phyloP scores from a whole-genome alignment of 2,888 invertebrate species.

The Lepidochitona cinerea region DNA sequence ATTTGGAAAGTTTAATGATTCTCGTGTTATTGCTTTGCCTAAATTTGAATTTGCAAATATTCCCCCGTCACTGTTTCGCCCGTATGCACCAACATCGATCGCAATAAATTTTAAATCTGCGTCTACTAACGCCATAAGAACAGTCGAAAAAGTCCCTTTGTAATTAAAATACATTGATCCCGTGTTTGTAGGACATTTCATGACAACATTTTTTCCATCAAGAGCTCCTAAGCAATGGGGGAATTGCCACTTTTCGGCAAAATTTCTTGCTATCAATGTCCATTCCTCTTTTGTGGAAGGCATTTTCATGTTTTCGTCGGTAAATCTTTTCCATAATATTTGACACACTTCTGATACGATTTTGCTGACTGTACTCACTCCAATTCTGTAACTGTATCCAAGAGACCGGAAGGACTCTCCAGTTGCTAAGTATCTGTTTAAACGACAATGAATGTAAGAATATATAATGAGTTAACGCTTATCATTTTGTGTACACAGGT shows the following conservation, averaged over 20 bases:
- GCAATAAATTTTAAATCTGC: constrained; percentile 66
- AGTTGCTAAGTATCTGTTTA: background rate
- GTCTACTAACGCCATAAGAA: constrained; percentile 49
- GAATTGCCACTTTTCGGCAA: constrained; percentile 52
- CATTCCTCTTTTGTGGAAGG: background rate
- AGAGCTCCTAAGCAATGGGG: constrained; percentile 48
- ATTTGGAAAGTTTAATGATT: constrained; percentile 10
- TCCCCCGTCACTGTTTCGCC: constrained; percentile 61
- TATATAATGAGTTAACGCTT: no score
- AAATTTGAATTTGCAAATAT: constrained; percentile 32
- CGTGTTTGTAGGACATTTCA: background rate
- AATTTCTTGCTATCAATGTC: constrained; percentile 11
- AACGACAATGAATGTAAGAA: no score
- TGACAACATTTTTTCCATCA: constrained; percentile 17
- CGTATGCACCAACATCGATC: constrained; percentile 61
- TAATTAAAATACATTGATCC: constrained; percentile 17
- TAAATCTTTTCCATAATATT: background rate
- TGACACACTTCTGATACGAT: background rate
- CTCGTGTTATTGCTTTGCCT: background rate
- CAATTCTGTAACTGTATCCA: background rate
- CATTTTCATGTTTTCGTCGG: background rate
- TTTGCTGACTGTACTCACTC: background rate
- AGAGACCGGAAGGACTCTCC: background rate
- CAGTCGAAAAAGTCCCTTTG: constrained; percentile 36
- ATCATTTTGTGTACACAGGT: no score